Evolutionary conservation across 2,888 invertebrate species (phyloP).

Genomic region (Heteromyza rotundicornis): DNA sequence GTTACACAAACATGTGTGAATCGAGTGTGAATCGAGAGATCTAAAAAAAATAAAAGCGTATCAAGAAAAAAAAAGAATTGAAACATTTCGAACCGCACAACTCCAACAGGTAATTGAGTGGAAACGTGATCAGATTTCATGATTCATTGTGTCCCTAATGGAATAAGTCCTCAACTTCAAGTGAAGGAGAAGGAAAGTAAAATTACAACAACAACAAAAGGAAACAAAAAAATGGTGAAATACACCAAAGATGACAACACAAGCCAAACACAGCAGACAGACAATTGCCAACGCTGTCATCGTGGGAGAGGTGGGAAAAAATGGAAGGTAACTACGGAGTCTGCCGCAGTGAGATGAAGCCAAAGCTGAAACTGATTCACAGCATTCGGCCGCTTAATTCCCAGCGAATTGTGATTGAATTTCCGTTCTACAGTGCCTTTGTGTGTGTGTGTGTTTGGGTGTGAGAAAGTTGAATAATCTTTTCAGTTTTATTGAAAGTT

Average conservation of each 20-base stretch:
- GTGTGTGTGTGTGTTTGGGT: background rate
- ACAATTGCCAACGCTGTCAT: constrained; percentile 4
- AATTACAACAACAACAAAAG: background rate
- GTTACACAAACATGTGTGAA: too few species aligned
- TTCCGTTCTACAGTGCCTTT: constrained; percentile 34
- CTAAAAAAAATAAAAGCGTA: too few species aligned
- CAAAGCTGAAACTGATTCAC: background rate
- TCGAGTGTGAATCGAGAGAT: too few species aligned
- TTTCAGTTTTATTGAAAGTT: background rate
- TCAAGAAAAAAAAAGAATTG: too few species aligned
- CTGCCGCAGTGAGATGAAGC: too few species aligned
- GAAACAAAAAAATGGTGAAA: background rate
- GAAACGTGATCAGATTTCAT: constrained; percentile 60
- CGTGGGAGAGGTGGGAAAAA: background rate
- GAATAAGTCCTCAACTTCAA: constrained; percentile 38
- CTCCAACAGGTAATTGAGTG: constrained; percentile 60
- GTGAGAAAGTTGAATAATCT: constrained; percentile 6
- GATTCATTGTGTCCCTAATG: constrained; percentile 47
- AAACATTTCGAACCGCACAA: constrained; percentile 30
- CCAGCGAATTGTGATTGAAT: constrained; percentile 48
- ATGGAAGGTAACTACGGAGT: background rate
- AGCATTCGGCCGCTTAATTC: constrained; percentile 35
- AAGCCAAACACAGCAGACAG: background rate
- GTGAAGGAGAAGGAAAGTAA: background rate
- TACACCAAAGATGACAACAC: constrained; percentile 1